phyloP scores from a whole-genome alignment of 2,888 invertebrate species.

The Phytoseiulus persimilis region DNA sequence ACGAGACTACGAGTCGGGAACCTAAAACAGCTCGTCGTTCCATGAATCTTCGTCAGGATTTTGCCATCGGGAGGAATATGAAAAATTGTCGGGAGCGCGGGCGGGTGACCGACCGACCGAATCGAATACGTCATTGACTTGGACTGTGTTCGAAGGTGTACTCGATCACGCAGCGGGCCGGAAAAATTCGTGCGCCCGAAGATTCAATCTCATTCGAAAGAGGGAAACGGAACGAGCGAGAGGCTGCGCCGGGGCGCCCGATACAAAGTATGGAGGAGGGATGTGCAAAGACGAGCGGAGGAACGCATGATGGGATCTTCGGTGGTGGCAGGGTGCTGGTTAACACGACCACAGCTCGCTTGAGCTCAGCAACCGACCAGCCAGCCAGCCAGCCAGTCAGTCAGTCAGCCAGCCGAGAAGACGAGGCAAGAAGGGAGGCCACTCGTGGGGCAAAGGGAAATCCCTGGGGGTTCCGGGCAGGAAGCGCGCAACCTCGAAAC shows the following conservation, averaged over 20 bases:
- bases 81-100: background rate
- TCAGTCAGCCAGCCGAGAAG: no score
- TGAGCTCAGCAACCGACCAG: background rate
- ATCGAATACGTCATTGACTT: constrained; percentile 5
- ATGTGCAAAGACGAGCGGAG: background rate
- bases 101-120: background rate
- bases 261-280: background rate
- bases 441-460: background rate
- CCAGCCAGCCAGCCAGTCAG: no score
- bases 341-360: background rate
- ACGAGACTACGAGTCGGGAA: background rate
- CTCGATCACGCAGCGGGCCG: background rate
- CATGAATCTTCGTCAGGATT: background rate
- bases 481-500: constrained; percentile 34
- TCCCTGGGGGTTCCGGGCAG: background rate
- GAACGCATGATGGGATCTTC: background rate
- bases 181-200: background rate
- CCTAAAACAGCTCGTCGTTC: background rate
- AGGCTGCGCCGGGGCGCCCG: background rate
- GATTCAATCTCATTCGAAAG: background rate
- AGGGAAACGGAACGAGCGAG: background rate
- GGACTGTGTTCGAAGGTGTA: background rate
- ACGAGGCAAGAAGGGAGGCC: no score
- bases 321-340: background rate
- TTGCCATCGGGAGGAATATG: background rate